Evolutionary conservation across 2,888 invertebrate genomes (phyloP).

Genomic region (Sinopyrophorus schimmeli): DNA sequence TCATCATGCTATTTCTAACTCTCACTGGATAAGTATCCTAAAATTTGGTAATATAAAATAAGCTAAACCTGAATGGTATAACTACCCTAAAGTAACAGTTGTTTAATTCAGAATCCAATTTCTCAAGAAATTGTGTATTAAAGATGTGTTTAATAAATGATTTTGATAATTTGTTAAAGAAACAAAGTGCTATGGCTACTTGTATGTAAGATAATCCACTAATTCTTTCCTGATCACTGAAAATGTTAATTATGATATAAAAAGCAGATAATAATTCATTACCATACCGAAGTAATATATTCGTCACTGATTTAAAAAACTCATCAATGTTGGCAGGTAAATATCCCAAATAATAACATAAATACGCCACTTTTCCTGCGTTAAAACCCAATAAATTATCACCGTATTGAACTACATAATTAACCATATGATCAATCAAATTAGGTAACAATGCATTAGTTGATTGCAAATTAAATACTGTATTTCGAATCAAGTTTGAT

Average conservation of each 20-base stretch:
- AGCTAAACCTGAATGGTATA: slow-evolving; percentile 7
- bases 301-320: slow-evolving; percentile 52
- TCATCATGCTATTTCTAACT: slow-evolving; percentile 62
- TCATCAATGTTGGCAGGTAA: slow-evolving; percentile 52
- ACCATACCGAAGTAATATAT: slow-evolving; percentile 58
- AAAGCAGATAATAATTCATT: too few species aligned
- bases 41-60: too few species aligned
- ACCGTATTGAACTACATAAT: slow-evolving; percentile 55
- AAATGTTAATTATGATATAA: slow-evolving; percentile 30
- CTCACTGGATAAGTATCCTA: slow-evolving; percentile 60
- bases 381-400: slow-evolving; percentile 58
- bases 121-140: slow-evolving; percentile 62
- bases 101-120: slow-evolving; percentile 61
- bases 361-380: slow-evolving; percentile 57
- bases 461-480: slow-evolving; percentile 52
- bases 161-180: slow-evolving; percentile 58
- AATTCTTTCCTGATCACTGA: slow-evolving; percentile 61
- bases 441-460: slow-evolving; percentile 55
- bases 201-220: slow-evolving; percentile 60
- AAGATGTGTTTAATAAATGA: slow-evolving; percentile 61
- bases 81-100: slow-evolving; percentile 60
- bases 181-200: slow-evolving; percentile 59
- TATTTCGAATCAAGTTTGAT: slow-evolving; percentile 56
- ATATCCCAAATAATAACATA: slow-evolving; percentile 59
- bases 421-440: slow-evolving; percentile 55